Evolutionary conservation across 2,113 vertebrate species (phyloP).

Genomic region (Sylvia atricapilla): DNA sequence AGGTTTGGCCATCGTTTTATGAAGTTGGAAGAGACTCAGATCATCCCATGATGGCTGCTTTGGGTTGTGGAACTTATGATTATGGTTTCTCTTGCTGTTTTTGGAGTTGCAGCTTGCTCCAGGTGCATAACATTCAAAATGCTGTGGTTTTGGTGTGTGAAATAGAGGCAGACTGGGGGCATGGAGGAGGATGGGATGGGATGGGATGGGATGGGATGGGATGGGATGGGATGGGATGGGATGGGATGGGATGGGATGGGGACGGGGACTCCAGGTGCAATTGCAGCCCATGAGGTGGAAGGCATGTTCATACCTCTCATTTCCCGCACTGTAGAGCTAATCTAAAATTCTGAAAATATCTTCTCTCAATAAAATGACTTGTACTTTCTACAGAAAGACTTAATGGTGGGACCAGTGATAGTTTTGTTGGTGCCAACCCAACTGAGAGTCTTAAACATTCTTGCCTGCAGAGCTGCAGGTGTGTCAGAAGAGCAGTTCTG

Average conservation of each 20-base stretch:
- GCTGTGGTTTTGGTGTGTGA: neutral
- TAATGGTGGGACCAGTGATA: neutral
- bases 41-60: neutral
- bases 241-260: neutral
- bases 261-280: neutral
- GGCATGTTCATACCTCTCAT: neutral
- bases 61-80: neutral
- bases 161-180: neutral
- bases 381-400: neutral
- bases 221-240: neutral
- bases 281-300: neutral
- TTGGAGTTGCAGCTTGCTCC: neutral
- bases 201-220: neutral
- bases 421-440: neutral
- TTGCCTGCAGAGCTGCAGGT: neutral
- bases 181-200: neutral
- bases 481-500: neutral
- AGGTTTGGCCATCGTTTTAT: neutral
- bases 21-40: slow-evolving; percentile 10
- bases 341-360: neutral
- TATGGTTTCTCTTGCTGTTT: neutral
- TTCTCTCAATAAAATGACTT: neutral
- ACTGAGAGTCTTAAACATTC: neutral
- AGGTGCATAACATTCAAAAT: neutral
- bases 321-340: neutral